Evolutionary conservation across 2,888 invertebrate species (phyloP).

Genomic region (Drosophila paucipuncta): DNA sequence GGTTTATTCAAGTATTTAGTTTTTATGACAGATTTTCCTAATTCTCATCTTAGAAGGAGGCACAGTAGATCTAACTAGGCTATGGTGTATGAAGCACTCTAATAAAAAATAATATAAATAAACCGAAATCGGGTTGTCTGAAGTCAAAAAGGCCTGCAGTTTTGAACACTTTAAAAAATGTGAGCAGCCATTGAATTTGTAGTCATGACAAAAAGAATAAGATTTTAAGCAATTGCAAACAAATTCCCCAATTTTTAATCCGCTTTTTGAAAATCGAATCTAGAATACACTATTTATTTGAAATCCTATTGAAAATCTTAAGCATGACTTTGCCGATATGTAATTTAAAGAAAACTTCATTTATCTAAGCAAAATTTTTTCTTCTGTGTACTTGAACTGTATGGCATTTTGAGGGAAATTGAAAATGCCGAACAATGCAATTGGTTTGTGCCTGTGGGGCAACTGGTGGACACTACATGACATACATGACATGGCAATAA

Average conservation of each 20-base stretch:
- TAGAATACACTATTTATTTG: background rate
- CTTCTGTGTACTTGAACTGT: conserved; percentile 19
- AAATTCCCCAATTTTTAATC: background rate
- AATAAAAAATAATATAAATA: background rate
- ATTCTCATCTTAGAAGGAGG: background rate
- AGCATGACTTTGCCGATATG: background rate
- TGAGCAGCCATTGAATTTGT: background rate
- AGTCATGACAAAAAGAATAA: background rate
- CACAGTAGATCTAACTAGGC: background rate
- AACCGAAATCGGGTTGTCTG: background rate
- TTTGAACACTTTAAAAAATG: background rate
- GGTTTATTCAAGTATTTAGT: background rate
- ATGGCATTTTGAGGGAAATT: conserved; percentile 36
- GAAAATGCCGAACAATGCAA: conserved; percentile 44
- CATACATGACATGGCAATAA: conserved; percentile 78
- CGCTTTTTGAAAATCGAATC: background rate
- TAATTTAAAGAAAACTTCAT: background rate
- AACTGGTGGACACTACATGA: conserved; percentile 42
- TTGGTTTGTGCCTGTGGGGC: conserved; percentile 12
- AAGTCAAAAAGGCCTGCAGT: background rate
- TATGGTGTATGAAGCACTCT: background rate
- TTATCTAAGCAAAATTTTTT: background rate
- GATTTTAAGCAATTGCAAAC: background rate
- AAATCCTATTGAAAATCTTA: background rate
- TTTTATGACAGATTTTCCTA: background rate